Percentiles rank a stretch among this genome's conserved stretches.
Evolutionary conservation across 2,113 vertebrate genomes (phyloP).

Genomic region (Cephalophus harveyi): DNA sequence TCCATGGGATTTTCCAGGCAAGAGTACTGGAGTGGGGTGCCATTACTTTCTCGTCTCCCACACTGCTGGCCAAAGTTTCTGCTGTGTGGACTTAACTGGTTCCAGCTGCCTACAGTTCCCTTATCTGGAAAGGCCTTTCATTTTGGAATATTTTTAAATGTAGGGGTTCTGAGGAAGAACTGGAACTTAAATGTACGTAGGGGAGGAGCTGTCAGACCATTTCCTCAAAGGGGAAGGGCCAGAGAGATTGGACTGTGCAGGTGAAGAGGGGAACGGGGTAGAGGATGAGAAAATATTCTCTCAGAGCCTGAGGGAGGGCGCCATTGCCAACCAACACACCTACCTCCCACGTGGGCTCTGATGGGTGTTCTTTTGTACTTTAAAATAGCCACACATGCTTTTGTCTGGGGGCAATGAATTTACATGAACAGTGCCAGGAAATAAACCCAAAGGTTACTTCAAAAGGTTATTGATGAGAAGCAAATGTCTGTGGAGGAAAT

Average conservation of each 20-base stretch:
- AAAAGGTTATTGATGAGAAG: constrained; percentile 11
- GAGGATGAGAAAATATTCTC: not conserved
- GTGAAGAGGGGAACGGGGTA: not conserved
- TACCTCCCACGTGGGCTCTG: not conserved
- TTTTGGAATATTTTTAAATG: not conserved
- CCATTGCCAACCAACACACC: not conserved
- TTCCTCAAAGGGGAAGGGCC: not conserved
- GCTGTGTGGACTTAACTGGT: not conserved
- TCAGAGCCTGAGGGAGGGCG: not conserved
- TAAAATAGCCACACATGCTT: not conserved
- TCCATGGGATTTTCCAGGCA: too few relatives aligned
- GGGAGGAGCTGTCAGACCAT: not conserved
- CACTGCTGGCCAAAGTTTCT: not conserved
- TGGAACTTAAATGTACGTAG: not conserved
- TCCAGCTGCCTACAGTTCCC: not conserved
- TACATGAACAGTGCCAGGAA: not conserved
- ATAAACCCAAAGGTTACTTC: constrained; percentile 12
- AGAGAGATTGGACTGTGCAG: not conserved
- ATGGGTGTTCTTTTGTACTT: constrained; percentile 5
- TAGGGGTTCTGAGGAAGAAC: not conserved
- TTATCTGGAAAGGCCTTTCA: not conserved
- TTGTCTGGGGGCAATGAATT: not conserved
- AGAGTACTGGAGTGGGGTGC: too few relatives aligned
- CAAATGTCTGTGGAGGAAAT: not conserved
- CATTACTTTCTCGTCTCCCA: not conserved